Base-by-base conservation (phyloP, 92 coral and sea anemone species). In the Heliopora coerulea region DNA sequence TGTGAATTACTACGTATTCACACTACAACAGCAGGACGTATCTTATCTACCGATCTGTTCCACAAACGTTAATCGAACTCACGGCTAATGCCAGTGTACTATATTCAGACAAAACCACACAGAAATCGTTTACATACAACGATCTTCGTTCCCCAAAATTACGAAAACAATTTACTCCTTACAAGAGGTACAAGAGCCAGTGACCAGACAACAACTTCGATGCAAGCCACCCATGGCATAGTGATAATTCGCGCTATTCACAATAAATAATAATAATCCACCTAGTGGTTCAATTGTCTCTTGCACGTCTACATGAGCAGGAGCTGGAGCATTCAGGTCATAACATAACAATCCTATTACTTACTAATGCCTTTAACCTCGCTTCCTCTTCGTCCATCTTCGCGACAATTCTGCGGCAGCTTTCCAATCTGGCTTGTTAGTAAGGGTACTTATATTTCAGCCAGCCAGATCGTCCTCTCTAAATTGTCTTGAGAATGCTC, bases 341-440 rank as follows among this genome's bases (percentile, higher is more conserved):
- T 30, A 54, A 37, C 58, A 49, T n/a, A 54, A 70, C 40, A 52
- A 31, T 8, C 10, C n/a, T 19, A 2, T 15, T 33, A 29, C 75
- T 52, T 23, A 70, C 77, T 44, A 70, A 25, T 3, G 63, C 62
- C 25, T 70, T 70, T 26, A 70, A 54, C 12, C 77, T 31, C 11
- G 77, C 77, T 54, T 70, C 77, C 31, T 70, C 77, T 25, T 70
- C 77, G 31, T 70, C 77, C 77, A 70, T 70, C 27, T 0, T 70
- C 31, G 19, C 17, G 11, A 10, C 29, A 56, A 56, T 23, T 3
- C 17, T 56, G 14, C 28, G 30, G 31, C 61, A 17, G n/a, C n/a
- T 56, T 56, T 17, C 61, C 19, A 19, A 54, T 46, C 15, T 54
- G 28, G 24, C 63, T 18, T 8, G 0, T n/a, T 8, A 34, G 8